A percentile compares a stretch with the other conserved stretches of the same genome.
phyloP scores from a whole-genome alignment of 2,113 vertebrate species.

The Neolamprologus tretocephalus region DNA sequence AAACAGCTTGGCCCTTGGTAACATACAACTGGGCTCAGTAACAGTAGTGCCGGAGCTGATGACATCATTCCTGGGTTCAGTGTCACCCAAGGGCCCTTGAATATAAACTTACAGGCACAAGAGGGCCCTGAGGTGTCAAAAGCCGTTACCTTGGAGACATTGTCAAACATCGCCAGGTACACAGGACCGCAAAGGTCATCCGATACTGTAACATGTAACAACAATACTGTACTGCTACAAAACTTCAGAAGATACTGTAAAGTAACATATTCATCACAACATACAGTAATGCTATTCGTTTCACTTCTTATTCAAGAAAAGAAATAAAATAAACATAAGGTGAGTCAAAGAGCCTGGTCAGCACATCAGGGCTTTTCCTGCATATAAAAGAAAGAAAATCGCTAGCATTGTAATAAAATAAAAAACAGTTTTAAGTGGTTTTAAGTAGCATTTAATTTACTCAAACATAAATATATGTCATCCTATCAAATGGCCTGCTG shows the following conservation, averaged over 20 bases:
- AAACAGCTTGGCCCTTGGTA: constrained; percentile 41
- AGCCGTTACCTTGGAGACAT: constrained; percentile 1
- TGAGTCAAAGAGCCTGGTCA: neutral
- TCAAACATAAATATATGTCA: neutral
- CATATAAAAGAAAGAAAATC: neutral
- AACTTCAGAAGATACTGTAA: neutral
- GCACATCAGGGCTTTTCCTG: neutral
- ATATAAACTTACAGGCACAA: constrained; percentile 57
- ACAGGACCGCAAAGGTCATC: neutral
- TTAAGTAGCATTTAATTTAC: neutral
- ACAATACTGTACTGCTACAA: neutral
- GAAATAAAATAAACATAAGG: neutral
- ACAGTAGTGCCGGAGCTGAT: constrained; percentile 10
- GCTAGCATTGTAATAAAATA: neutral
- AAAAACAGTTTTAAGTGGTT: neutral
- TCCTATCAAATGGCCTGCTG: neutral
- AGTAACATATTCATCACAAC: neutral
- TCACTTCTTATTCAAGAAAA: neutral
- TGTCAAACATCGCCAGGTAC: constrained; percentile 12
- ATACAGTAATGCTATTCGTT: neutral
- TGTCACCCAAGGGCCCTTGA: constrained; percentile 39
- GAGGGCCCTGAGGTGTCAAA: constrained; percentile 12
- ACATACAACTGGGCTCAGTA: constrained; percentile 23
- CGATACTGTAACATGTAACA: neutral
- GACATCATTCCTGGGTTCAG: constrained; percentile 44